Base-by-base conservation (phyloP, 2,797 vertebrate species). In the Silurus aristotelis region DNA sequence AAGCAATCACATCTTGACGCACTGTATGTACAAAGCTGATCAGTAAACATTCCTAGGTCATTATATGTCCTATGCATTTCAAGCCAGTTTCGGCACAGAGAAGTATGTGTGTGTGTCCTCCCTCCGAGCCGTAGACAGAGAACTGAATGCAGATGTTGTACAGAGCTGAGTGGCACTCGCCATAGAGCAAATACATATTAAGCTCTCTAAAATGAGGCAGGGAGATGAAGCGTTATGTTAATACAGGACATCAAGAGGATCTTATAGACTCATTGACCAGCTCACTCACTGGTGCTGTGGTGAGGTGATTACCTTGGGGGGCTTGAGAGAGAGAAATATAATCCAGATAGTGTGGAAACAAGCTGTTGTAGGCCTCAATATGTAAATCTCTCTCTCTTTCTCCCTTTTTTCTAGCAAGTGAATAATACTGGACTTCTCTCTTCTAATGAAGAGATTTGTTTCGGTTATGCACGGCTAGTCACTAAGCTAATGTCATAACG, bases 281-380 rank as follows among this genome's bases (percentile, higher is more conserved):
- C 22, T 82, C 80, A 61, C 68, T 86, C 73, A 79, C 73, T n/a
- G 52, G 56, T 63, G 66, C n/a, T 76, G 63, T 83, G 43, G 60
- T 15, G 25, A 15, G 56, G 73, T 55, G 75, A 83, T 86, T 83
- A 64, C 58, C 12, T 31, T 19, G 27, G 56, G 25, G 25, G 20
- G 55, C 12, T 9, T 60, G 17, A 78, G 48, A 58, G 60, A 76
- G 76, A 46, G 61, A 60, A 9, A 61, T 64, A 48, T 46, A 48
- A 67, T 80, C 63, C 43, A 64, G 5, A 3, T 55, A 75, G 76
- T 43, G 58, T 56, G 38, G 14, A n/a, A 43, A 78, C 55, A 27
- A 68, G 52, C 20, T 67, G 46, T 22, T 61, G n/a, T 5, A 6
- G 43, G 78, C 15, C 2, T 64, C 56, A 48, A 8, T 71, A 14